Conservation (phyloP, 2,797 vertebrate species). For the Betta splendens region DNA sequence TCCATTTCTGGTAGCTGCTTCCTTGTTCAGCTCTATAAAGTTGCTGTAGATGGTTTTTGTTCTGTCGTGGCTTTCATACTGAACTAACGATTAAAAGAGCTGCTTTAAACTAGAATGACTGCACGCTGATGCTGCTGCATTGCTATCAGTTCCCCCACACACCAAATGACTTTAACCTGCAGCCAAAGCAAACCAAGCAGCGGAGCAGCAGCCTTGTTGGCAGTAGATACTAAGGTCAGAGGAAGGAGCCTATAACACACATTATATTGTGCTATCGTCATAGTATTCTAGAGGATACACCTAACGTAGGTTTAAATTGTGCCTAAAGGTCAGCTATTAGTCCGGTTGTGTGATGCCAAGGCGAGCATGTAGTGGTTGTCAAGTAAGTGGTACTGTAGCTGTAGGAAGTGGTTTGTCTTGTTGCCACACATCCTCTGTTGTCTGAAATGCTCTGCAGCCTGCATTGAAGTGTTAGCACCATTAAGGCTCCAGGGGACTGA, state of each 20-base stretch:
- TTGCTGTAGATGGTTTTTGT: too few relatives aligned
- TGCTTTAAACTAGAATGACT: too few relatives aligned
- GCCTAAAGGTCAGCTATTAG: conserved; percentile 8
- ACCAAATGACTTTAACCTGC: neutral
- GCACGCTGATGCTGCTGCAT: conserved; percentile 11
- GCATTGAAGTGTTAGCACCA: neutral
- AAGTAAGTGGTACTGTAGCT: neutral
- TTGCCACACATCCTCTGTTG: conserved; percentile 41
- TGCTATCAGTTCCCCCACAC: conserved; percentile 16
- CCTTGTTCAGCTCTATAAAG: too few relatives aligned
- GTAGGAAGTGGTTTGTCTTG: conserved; percentile 58
- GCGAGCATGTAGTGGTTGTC: neutral
- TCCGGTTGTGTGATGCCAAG: neutral
- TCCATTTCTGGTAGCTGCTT: too few relatives aligned
- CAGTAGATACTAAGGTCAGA: conserved; percentile 36
- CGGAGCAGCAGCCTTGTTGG: conserved; percentile 7
- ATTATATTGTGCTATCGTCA: too few relatives aligned
- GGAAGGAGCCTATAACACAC: conserved; percentile 17
- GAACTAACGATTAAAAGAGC: too few relatives aligned
- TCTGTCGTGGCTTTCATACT: neutral
- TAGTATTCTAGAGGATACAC: too few relatives aligned
- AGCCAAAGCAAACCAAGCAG: conserved; percentile 42
- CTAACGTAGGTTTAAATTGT: neutral
- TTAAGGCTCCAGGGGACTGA: neutral
- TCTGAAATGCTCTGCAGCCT: neutral